Conservation (phyloP, 1,140 invertebrate species). For the Lamellibrachia luymesi region DNA sequence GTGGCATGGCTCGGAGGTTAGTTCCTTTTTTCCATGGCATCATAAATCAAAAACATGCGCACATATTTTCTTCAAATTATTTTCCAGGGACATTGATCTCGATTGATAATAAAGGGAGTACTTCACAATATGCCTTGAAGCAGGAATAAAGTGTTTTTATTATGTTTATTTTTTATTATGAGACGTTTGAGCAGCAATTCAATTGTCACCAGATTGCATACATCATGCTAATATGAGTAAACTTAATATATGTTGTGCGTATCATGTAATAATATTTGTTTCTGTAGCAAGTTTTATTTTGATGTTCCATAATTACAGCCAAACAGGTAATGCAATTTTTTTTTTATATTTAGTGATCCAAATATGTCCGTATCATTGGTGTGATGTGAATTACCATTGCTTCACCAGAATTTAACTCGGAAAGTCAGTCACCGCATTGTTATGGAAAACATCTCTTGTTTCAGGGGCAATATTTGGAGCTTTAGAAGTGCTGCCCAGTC, state of each 20-base stretch:
- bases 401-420: not conserved
- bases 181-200: too few species aligned
- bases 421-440: constrained; percentile 23
- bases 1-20: constrained; percentile 79
- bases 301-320: too few species aligned
- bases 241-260: too few species aligned
- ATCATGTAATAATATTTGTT: too few species aligned
- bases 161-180: too few species aligned
- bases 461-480: constrained; percentile 79
- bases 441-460: constrained; percentile 26
- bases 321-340: too few species aligned
- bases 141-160: not conserved
- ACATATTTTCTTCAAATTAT: not conserved
- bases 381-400: too few species aligned
- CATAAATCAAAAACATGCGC: not conserved
- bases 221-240: too few species aligned
- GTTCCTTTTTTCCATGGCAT: not conserved
- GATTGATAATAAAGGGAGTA: not conserved
- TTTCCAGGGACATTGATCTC: not conserved
- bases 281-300: too few species aligned
- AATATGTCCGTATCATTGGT: too few species aligned
- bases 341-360: too few species aligned
- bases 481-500: constrained; percentile 72
- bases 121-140: not conserved
- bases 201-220: constrained; percentile 8